phyloP scores from a whole-genome alignment of 2,797 vertebrate species.

The Alexandromys oeconomus region DNA sequence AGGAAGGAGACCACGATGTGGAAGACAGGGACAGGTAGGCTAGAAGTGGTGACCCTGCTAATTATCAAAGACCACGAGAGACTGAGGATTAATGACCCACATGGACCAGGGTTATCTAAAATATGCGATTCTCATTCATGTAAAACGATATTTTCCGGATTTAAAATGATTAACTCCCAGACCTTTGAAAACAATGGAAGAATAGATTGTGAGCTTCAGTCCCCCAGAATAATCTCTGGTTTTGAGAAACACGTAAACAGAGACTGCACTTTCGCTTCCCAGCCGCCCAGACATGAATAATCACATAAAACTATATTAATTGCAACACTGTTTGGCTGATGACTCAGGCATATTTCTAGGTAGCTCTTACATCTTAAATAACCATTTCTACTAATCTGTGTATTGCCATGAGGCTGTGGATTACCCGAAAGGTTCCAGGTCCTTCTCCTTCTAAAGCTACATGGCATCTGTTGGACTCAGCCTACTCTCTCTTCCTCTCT shows the following conservation, averaged over 20 bases:
- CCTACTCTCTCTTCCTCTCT: no score
- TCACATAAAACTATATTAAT: no score
- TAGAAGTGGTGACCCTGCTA: background rate
- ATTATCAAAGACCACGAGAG: background rate
- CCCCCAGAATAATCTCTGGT: conserved; percentile 63
- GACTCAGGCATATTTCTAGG: no score
- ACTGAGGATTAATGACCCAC: background rate
- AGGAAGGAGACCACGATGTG: background rate
- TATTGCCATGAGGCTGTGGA: no score
- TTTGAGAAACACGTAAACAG: conserved; percentile 13
- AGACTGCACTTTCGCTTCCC: no score
- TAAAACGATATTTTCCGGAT: background rate
- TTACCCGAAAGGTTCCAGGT: no score
- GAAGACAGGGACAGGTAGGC: background rate
- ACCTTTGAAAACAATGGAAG: conserved; percentile 67
- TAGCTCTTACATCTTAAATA: no score
- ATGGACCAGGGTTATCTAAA: background rate
- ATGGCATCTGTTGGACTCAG: no score
- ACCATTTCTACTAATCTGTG: no score
- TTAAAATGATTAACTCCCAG: background rate
- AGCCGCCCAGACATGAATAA: no score
- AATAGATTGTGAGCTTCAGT: conserved; percentile 78
- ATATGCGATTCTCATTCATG: background rate
- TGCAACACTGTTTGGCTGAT: no score
- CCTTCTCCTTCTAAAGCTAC: no score